These are phyloP conservation scores for Elysia chlorotica DNA, from an alignment of 1,140 invertebrate genomes.

Conservation along the genomic window DNA sequence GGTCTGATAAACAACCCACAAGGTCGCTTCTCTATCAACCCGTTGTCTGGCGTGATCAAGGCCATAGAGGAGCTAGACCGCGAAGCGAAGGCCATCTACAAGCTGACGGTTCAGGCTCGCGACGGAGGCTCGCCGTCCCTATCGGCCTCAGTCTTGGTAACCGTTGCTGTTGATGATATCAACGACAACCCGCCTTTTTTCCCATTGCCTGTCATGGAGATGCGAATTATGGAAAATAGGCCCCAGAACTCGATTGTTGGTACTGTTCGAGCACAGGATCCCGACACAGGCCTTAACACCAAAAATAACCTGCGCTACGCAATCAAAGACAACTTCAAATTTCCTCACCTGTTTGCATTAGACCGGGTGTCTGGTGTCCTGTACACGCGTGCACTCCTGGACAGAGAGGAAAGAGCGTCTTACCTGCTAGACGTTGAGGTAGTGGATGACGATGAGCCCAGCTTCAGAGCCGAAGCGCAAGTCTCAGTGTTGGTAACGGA, in stretches of 20 bases:
- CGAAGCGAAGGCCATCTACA: constrained; percentile 35
- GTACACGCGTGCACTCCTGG: constrained; percentile 70
- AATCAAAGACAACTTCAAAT: constrained; percentile 36
- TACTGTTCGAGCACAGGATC: constrained; percentile 22
- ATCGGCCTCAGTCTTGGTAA: constrained; percentile 57
- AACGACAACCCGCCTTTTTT: constrained; percentile 35
- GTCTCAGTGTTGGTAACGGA: constrained; percentile 81
- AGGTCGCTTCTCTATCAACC: constrained; percentile 56
- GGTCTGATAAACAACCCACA: constrained; percentile 73
- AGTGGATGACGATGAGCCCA: constrained; percentile 86
- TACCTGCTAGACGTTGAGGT: constrained; percentile 88
- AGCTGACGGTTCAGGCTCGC: constrained; percentile 38
- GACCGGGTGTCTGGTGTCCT: constrained; percentile 83
- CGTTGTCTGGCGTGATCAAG: constrained; percentile 38
- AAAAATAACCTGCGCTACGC: constrained; percentile 41
- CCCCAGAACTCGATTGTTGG: constrained; percentile 15
- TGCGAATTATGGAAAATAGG: constrained; percentile 26
- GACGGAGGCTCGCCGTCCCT: constrained; percentile 56
- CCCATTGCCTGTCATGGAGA: constrained; percentile 27
- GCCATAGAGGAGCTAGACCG: constrained; percentile 36
- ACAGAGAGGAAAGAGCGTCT: constrained; percentile 83
- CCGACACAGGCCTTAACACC: constrained; percentile 14
- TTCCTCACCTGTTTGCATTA: constrained; percentile 71
- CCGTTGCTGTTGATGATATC: constrained; percentile 23
- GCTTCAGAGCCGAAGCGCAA: constrained; percentile 83